Base-by-base conservation (phyloP, 2,888 invertebrate genomes). In the Halocaridina rubra region DNA sequence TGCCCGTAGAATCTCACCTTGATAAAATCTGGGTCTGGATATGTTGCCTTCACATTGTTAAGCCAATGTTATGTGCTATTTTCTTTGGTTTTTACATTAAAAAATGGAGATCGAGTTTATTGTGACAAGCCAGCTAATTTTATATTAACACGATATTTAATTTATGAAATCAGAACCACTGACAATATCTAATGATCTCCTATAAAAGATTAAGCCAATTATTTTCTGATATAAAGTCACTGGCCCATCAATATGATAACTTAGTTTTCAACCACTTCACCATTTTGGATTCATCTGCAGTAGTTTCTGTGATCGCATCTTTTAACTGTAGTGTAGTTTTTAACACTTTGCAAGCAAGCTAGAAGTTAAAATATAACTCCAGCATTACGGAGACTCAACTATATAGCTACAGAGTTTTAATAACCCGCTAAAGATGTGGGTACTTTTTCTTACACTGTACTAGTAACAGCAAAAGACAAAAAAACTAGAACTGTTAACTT, bases 391-490 rank as follows among this genome's bases (percentile, higher is more conserved):
- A n/a, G 80, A 39, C 74, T 74, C 80, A 74, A 32, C 74, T 74
- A 61, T 84, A 78, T 77, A 72, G 82, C 82, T 84, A 84, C 77
- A 84, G 78, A 84, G 77, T 84, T 84, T 84, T 84, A 78, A 78
- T 84, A 84, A 78, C 61, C 33, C 82, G 77, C 72, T 78, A 77
- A 84, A 84, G 72, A 84, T 61, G 67, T 84, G 82, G 72, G 72
- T 77, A 78, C 71, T 53, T 82, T 82, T 78, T 84, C 82, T 84
- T 84, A 84, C 82, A 84, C 78, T 72, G 82, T 84, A 84, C 82
- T 84, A 77, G 82, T 84, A 84, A 84, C 82, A 84, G 82, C 82
- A 84, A 84, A 84, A 84, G 82, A 78, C 82, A 84, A 84, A 84
- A 84, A 84, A 84, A 84, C 77, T 84, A 77, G 77, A 84, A 84